Base-by-base conservation (phyloP, 2,797 vertebrate species). In the Gorsachius magnificus region DNA sequence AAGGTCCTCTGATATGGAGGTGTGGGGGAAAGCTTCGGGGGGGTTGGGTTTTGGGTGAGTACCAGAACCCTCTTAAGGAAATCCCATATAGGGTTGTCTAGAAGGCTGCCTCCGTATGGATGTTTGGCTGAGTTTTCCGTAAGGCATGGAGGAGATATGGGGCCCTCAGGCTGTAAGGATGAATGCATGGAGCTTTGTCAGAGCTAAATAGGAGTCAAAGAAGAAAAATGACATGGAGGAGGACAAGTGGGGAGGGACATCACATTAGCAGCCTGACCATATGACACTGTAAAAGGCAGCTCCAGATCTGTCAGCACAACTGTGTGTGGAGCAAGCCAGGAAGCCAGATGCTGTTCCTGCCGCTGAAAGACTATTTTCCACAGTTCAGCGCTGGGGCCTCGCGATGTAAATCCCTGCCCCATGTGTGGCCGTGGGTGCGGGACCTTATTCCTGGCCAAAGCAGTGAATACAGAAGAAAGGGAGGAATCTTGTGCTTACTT, bases 291-390 rank as follows among this genome's bases (percentile, higher is more conserved):
- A 56, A 95, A 95, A 97, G 89, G 94, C 96, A 93, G 18, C 94
- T 91, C 91, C 63, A 85, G 96, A 91, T 69, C 95, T 97, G 95
- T 92, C 97, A 95, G 90, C 68, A 35, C 91, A 70, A 13, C 92
- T 68, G 58, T 53, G 68, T 63, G 81, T 63, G 90, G 65, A 95
- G 48, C 69, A 69, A 60, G 86, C 93, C 91, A 93, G 93, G 95
- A 89, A 90, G 88, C 92, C 97, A 97, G 95, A 56, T 96, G 97
- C 93, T 94, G n/a, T 7, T 93, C 61, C 69, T 95, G 66, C 85
- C 3, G 58, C 87, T 91, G 95, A 74, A 82, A 93, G 88, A 26
- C 60, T 77, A 4, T 90, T 97, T 96, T 95, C 95, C 86, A 88
- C 61, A 78, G n/a, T 11, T 83, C 69, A 22, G 10, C 24, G 11